phyloP scores from a whole-genome alignment of 2,888 invertebrate genomes.

The Heliothis peltigera region DNA sequence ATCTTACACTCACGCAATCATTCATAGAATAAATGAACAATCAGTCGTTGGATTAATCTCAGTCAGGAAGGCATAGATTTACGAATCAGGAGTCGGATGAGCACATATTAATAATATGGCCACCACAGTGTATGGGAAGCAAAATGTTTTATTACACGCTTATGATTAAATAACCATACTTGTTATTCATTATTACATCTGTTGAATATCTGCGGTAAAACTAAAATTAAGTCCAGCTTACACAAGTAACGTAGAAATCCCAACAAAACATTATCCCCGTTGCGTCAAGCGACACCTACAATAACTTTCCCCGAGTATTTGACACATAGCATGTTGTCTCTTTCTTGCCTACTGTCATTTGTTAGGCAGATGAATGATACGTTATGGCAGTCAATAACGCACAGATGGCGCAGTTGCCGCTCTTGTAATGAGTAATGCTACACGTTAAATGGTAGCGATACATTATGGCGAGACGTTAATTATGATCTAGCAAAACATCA shows the following conservation, averaged over 20 bases:
- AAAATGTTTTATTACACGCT: no score
- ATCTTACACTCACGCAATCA: neutral
- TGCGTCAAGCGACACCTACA: neutral
- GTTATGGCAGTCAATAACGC: slow-evolving; percentile 53
- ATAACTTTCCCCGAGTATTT: slow-evolving; percentile 3
- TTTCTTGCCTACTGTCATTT: slow-evolving; percentile 41
- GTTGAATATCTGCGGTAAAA: neutral
- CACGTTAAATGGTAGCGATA: slow-evolving; percentile 42
- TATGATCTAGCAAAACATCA: slow-evolving; percentile 36
- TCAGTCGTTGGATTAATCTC: slow-evolving; percentile 1
- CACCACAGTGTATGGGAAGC: no score
- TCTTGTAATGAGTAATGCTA: slow-evolving; percentile 53
- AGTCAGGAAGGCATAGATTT: neutral
- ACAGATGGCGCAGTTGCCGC: slow-evolving; percentile 47
- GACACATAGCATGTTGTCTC: slow-evolving; percentile 9
- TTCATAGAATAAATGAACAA: slow-evolving; percentile 1
- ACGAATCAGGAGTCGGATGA: neutral
- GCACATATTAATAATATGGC: neutral
- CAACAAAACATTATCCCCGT: slow-evolving; percentile 8
- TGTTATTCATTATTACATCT: no score
- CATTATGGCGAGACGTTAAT: slow-evolving; percentile 40
- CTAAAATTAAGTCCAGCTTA: neutral
- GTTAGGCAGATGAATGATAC: slow-evolving; percentile 52
- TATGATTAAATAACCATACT: no score
- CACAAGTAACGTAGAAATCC: neutral